phyloP scores from a whole-genome alignment of 2,797 vertebrate species.

The Darevskia mixta region DNA sequence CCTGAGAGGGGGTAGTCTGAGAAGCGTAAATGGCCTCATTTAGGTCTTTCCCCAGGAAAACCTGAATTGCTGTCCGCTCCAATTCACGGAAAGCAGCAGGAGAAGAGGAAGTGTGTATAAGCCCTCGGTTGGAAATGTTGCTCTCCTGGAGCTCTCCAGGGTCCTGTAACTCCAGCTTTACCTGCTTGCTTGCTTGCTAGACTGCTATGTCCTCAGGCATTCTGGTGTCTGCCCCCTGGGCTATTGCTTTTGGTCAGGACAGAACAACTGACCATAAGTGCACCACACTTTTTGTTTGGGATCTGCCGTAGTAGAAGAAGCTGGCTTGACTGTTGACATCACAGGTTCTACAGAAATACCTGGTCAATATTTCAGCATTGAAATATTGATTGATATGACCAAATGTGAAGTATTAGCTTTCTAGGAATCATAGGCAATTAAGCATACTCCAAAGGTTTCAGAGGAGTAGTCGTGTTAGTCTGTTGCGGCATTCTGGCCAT shows the following conservation, averaged over 20 bases:
- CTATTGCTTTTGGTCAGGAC: background rate
- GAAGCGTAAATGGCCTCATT: background rate
- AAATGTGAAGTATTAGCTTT: background rate
- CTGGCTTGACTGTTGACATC: background rate
- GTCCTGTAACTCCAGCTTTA: background rate
- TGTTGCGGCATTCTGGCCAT: background rate
- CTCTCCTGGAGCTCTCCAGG: background rate
- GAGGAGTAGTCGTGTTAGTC: background rate
- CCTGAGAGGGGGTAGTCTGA: background rate
- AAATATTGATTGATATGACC: background rate
- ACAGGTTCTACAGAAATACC: background rate
- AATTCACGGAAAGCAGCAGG: too few species aligned
- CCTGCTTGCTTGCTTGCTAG: background rate
- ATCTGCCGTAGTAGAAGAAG: background rate
- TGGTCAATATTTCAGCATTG: too few species aligned
- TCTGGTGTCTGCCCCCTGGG: background rate
- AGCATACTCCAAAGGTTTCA: background rate
- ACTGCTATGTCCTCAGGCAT: background rate
- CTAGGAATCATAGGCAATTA: background rate
- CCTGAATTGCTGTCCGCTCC: too few species aligned
- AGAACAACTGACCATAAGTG: background rate
- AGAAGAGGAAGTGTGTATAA: too few species aligned
- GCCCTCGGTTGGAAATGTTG: background rate
- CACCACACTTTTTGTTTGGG: background rate
- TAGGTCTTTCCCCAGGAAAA: background rate